phyloP scores from a whole-genome alignment of 2,797 vertebrate genomes.

The Synaphobranchus kaupii region DNA sequence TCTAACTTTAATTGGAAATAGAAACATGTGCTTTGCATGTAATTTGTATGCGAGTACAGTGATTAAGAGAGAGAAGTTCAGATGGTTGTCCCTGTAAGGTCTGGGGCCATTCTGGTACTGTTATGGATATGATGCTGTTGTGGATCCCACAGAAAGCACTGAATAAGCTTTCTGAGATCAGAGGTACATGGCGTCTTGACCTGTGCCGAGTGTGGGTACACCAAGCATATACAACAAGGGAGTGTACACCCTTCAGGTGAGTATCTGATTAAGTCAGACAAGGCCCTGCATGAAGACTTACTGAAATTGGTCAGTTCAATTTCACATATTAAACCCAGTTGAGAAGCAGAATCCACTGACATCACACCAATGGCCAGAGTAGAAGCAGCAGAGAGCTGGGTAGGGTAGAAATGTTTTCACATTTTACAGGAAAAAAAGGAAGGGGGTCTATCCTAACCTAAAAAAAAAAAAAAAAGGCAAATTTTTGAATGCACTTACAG shows the following conservation, averaged over 20 bases:
- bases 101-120: background rate
- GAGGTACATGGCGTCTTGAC: background rate
- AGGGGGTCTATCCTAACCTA: background rate
- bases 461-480: background rate
- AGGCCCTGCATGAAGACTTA: constrained; percentile 33
- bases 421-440: background rate
- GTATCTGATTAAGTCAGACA: background rate
- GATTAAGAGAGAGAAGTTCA: background rate
- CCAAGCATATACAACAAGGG: background rate
- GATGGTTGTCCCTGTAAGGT: background rate
- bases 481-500: constrained; percentile 70
- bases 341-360: background rate
- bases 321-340: background rate
- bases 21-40: background rate
- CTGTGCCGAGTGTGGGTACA: background rate
- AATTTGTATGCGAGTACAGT: background rate
- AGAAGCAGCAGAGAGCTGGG: background rate
- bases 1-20: background rate
- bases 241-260: background rate
- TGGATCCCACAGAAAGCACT: too few species aligned
- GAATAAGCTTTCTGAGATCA: background rate
- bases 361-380: background rate
- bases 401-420: background rate
- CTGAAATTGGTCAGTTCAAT: background rate
- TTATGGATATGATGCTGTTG: background rate